These are phyloP conservation scores for Drosophila picticornis DNA, from an alignment of 2,888 invertebrate species.

Conservation along the genomic window DNA sequence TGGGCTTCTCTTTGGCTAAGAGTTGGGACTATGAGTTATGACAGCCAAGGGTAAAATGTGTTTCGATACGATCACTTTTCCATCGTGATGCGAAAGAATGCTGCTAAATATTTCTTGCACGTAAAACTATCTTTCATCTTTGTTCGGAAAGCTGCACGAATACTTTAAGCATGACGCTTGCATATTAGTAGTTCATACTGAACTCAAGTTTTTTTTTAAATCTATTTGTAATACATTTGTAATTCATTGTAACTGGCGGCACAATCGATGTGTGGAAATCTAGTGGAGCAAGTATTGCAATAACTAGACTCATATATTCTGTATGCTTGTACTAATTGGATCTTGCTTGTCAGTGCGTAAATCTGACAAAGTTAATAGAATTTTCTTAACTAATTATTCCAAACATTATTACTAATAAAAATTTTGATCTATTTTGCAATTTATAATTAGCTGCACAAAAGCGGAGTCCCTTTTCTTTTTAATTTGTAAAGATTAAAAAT, in stretches of 20 bases:
- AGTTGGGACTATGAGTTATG: constrained; percentile 47
- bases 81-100: constrained; percentile 56
- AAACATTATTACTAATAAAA: background rate
- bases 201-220: background rate
- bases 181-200: background rate
- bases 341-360: background rate
- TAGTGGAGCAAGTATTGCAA: constrained; percentile 22
- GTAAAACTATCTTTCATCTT: constrained; percentile 53
- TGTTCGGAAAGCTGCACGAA: constrained; percentile 10
- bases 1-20: constrained; percentile 7
- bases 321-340: background rate
- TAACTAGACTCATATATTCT: background rate
- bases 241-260: background rate
- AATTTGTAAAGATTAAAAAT: background rate
- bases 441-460: background rate
- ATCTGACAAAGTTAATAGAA: background rate
- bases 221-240: background rate
- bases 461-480: background rate
- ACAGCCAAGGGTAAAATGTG: constrained; percentile 56
- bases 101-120: constrained; percentile 51
- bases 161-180: too few relatives aligned
- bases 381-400: background rate
- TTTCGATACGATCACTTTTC: constrained; percentile 74
- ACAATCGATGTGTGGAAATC: constrained; percentile 69
- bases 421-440: background rate